Base-by-base conservation (phyloP, 2,888 invertebrate genomes). In the Drosophila atripex region DNA sequence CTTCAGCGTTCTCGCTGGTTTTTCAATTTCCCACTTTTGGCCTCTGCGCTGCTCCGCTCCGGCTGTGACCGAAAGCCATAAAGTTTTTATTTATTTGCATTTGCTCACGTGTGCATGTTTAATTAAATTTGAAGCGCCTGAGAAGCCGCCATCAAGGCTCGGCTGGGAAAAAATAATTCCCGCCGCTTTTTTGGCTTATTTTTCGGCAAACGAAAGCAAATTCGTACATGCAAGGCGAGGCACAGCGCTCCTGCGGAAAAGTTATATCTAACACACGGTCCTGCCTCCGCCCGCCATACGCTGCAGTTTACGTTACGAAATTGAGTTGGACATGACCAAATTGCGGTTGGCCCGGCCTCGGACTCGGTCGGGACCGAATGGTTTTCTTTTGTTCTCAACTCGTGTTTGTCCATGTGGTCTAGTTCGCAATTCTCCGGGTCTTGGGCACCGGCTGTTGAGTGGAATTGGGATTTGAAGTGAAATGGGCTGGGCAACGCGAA, bases 71-170 rank as follows among this genome's bases (percentile, higher is more conserved):
- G 77, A 84, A 84, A 75, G 74, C 80, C 88, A 83, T 83, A 85
- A 84, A 87, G 83, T 84, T 87, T 86, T 88, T 87, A 88, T 87
- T 88, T 86, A 88, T 88, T 87, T 88, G 77, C 78, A 80, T 88
- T 84, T 84, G 82, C 82, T 86, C 89, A 87, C 84, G 88, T 89
- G 86, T 86, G 86, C 86, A 86, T 85, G 89, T 88, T 89, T 88
- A 88, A 88, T 88, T 89, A 89, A 88, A 88, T 89, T 84, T 84
- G 78, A 83, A 84, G 86, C 84, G 77, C 74, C 78, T 71, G 76
- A 76, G 76, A 80, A 75, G 80, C 60, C 59, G 57, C 74, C 63
- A 61, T 56, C 59, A 64, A 58, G 71, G 71, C 71, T 71, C 69
- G 60, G 54, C 50, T 58, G 69, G 71, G 70, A 53, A 71, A 58